Percentiles rank a stretch among this genome's conserved stretches.
These are phyloP conservation scores for Drosophila birchii DNA, from an alignment of 2,888 invertebrate species.

Conservation along the genomic window DNA sequence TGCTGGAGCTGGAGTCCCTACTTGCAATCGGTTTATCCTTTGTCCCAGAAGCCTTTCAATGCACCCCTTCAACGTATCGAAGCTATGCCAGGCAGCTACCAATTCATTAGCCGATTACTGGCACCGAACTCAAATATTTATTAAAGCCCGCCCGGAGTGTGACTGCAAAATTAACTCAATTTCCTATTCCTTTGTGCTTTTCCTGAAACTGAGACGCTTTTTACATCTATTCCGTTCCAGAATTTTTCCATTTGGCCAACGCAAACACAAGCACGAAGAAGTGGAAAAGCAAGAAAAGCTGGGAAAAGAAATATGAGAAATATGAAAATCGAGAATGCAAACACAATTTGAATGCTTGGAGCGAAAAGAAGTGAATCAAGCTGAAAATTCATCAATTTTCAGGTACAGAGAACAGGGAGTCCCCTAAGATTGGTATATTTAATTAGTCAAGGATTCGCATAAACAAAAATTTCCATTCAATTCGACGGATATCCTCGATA, in stretches of 20 bases:
- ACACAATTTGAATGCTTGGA: constrained; percentile 44
- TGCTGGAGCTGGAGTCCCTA: constrained; percentile 18
- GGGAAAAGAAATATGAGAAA: constrained; percentile 34
- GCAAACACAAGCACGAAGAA: constrained; percentile 21
- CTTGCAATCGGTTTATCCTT: constrained; percentile 24
- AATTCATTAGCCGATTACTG: constrained; percentile 38
- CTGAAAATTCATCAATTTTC: constrained; percentile 41
- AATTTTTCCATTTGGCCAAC: constrained; percentile 40
- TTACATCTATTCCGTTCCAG: constrained; percentile 4
- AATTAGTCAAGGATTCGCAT: constrained; percentile 35
- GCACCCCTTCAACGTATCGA: not conserved
- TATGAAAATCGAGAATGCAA: constrained; percentile 45
- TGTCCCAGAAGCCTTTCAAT: constrained; percentile 22
- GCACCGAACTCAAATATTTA: constrained; percentile 36
- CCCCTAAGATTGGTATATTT: constrained; percentile 13
- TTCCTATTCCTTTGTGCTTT: constrained; percentile 29
- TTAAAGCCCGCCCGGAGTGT: constrained; percentile 37
- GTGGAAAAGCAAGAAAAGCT: constrained; percentile 6
- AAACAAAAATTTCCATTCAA: constrained; percentile 28
- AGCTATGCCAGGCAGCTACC: not conserved
- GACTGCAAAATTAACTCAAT: constrained; percentile 42
- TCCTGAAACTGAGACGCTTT: constrained; percentile 27
- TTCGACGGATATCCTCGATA: constrained; percentile 12
- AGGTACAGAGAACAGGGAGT: constrained; percentile 13
- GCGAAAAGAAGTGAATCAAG: constrained; percentile 30